phyloP scores from a whole-genome alignment of 1,140 invertebrate genomes.

The Sogatella furcifera region DNA sequence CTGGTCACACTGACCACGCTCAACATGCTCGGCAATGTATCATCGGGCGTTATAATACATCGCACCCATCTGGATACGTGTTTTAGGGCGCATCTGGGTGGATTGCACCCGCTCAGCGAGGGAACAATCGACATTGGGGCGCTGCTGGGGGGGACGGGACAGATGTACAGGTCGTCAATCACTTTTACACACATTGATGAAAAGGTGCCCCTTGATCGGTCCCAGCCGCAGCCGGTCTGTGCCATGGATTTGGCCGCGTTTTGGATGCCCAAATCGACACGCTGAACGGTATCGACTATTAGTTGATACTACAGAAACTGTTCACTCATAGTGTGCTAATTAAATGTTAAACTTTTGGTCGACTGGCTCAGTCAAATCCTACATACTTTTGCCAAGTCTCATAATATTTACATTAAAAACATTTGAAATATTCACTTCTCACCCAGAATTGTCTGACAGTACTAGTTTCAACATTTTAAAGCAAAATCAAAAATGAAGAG shows the following conservation, averaged over 20 bases:
- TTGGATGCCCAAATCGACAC: background rate
- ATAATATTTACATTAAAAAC: too few species aligned
- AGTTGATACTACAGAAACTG: too few species aligned
- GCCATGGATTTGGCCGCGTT: constrained; percentile 15
- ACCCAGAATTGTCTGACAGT: too few species aligned
- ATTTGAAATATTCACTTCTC: too few species aligned
- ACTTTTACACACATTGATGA: constrained; percentile 6
- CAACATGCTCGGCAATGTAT: background rate
- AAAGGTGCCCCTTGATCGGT: background rate
- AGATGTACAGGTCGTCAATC: constrained; percentile 4
- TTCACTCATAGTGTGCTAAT: too few species aligned
- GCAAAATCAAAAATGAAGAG: too few species aligned
- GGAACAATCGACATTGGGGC: background rate
- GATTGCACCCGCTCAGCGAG: background rate
- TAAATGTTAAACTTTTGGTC: too few species aligned
- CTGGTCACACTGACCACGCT: background rate
- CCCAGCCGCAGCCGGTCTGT: constrained; percentile 7
- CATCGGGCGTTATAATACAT: background rate
- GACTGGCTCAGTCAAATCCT: too few species aligned
- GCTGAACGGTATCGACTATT: too few species aligned
- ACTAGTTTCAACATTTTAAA: too few species aligned
- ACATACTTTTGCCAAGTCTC: too few species aligned
- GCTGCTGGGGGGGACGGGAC: background rate
- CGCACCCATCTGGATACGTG: background rate
- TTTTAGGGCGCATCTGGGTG: background rate